phyloP scores from a whole-genome alignment of 1,140 invertebrate species.

The Parasteatoda tepidariorum region DNA sequence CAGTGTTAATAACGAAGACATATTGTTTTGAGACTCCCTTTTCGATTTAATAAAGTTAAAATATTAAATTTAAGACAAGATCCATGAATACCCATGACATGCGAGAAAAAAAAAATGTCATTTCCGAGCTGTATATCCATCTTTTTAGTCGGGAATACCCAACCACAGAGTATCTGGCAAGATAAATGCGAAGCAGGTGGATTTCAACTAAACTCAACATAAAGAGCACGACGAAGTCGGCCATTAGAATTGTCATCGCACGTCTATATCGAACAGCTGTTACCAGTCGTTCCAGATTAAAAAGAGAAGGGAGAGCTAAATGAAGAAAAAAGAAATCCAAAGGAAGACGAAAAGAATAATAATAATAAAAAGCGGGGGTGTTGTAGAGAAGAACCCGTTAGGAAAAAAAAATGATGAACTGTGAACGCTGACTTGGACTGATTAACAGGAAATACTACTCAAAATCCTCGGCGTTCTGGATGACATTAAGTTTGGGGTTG shows the following conservation, averaged over 20 bases:
- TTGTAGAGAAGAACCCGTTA: conserved; percentile 50
- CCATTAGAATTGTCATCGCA: conserved; percentile 59
- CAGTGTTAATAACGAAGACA: too few species aligned
- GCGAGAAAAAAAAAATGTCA: too few species aligned
- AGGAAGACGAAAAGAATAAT: conserved; percentile 13
- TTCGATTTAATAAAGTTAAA: too few species aligned
- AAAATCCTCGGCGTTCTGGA: conserved; percentile 18
- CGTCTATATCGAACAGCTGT: conserved; percentile 58
- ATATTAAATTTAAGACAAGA: too few species aligned
- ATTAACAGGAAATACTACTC: conserved; percentile 61
- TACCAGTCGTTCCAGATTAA: conserved; percentile 46
- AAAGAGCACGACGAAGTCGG: conserved; percentile 31
- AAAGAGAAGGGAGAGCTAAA: conserved; percentile 22
- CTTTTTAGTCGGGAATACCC: conserved; percentile 33
- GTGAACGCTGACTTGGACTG: conserved; percentile 46
- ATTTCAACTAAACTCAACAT: conserved; percentile 44
- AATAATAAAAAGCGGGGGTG: conserved; percentile 44
- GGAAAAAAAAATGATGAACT: conserved; percentile 41
- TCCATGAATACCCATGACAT: too few species aligned
- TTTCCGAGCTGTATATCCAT: too few species aligned
- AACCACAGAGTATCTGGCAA: conserved; percentile 21
- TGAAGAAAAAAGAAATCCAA: conserved; percentile 13
- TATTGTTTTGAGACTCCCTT: too few species aligned
- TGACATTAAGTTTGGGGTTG: conserved; percentile 54
- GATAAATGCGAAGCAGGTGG: conserved; percentile 58